phyloP scores from a whole-genome alignment of 2,797 vertebrate genomes.

The Phoeniculus purpureus region DNA sequence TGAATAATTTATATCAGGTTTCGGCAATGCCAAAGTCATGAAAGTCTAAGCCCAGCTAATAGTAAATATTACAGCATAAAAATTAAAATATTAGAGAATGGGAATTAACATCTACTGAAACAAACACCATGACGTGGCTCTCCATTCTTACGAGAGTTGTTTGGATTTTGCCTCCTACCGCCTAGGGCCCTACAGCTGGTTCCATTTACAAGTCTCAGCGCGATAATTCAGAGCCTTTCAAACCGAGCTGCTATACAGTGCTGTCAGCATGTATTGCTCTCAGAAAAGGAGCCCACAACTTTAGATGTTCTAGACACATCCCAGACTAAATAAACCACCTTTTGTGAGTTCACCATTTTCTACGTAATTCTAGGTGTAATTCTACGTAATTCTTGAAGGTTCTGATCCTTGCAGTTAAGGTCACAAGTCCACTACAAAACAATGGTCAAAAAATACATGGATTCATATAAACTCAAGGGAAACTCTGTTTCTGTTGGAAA shows the following conservation, averaged over 20 bases:
- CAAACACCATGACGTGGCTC: background rate
- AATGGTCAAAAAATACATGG: background rate
- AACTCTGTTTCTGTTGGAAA: background rate
- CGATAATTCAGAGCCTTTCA: background rate
- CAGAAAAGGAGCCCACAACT: background rate
- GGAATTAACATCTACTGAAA: background rate
- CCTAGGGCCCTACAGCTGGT: background rate
- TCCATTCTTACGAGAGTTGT: background rate
- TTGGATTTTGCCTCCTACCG: background rate
- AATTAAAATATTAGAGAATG: background rate
- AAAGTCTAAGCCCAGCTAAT: background rate
- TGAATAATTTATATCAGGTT: background rate
- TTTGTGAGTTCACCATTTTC: background rate
- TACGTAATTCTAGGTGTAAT: background rate
- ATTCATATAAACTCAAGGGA: background rate
- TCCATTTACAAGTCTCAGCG: background rate
- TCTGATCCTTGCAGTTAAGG: background rate
- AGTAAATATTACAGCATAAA: background rate
- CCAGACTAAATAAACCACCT: background rate
- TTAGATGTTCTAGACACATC: background rate
- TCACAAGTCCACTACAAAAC: background rate
- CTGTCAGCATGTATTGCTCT: background rate
- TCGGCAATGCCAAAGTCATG: background rate
- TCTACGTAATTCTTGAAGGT: background rate
- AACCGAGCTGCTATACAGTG: background rate